Conservation (phyloP, 1,140 invertebrate species). For the Drosophila repleta region DNA sequence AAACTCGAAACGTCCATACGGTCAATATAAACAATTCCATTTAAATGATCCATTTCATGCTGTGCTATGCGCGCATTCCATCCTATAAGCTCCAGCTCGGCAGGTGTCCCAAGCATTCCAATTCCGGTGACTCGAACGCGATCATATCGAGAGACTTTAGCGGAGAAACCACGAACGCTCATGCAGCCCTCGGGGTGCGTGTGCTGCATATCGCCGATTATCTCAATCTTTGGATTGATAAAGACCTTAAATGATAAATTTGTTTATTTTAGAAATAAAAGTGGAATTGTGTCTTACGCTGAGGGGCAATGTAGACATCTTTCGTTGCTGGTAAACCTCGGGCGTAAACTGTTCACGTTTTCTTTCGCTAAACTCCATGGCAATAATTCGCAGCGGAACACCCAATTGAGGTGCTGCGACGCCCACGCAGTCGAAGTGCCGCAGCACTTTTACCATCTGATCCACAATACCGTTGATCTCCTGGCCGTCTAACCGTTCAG, state of each 20-base stretch:
- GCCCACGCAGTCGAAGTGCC: constrained; percentile 87
- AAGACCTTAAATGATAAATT: constrained; percentile 85
- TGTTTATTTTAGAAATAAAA: background rate
- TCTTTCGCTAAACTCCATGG: constrained; percentile 86
- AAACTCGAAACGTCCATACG: constrained; percentile 86
- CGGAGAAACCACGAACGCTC: constrained; percentile 88
- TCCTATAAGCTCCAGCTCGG: constrained; percentile 85
- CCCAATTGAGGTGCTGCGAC: constrained; percentile 90
- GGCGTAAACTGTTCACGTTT: constrained; percentile 83
- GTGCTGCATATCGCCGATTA: constrained; percentile 86
- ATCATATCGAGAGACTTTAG: constrained; percentile 87
- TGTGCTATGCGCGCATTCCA: constrained; percentile 90
- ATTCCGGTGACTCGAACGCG: constrained; percentile 87
- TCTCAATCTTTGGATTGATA: constrained; percentile 89
- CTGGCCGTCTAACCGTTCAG: constrained; percentile 85
- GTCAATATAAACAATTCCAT: constrained; percentile 89
- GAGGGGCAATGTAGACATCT: constrained; percentile 86
- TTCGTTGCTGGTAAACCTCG: constrained; percentile 83
- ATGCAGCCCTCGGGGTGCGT: constrained; percentile 88
- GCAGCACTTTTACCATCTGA: constrained; percentile 86
- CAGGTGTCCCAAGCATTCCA: constrained; percentile 85
- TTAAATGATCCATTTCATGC: constrained; percentile 92
- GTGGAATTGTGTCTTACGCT: constrained; percentile 84
- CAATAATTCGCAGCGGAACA: constrained; percentile 87
- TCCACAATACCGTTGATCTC: constrained; percentile 86